These are phyloP conservation scores for Drosophila albomicans DNA, from an alignment of 1,140 invertebrate species.

Conservation along the genomic window DNA sequence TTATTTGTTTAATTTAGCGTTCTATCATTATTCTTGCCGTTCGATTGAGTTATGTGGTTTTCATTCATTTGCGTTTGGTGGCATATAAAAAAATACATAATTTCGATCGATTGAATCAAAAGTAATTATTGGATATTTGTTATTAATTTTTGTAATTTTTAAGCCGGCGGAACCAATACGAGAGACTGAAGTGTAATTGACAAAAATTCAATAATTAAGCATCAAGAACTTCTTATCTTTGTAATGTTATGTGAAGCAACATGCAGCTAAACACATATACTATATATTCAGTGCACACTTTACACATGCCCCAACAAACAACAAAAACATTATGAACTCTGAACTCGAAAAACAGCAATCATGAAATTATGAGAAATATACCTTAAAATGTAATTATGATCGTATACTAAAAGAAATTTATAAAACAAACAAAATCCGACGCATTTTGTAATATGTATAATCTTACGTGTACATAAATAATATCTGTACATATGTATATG, in stretches of 20 bases:
- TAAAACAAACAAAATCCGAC: neutral
- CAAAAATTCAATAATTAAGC: constrained; percentile 65
- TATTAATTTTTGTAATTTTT: constrained; percentile 86
- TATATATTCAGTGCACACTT: constrained; percentile 13
- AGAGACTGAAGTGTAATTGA: constrained; percentile 88
- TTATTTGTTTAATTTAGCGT: neutral
- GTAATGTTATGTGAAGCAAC: constrained; percentile 53
- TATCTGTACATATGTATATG: neutral
- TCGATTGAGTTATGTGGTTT: constrained; percentile 26
- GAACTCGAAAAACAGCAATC: neutral
- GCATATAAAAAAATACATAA: constrained; percentile 32
- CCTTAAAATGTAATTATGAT: neutral
- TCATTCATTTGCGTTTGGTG: constrained; percentile 30
- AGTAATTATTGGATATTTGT: constrained; percentile 82
- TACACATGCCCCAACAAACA: neutral
- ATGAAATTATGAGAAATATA: constrained; percentile 16
- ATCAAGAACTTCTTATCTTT: constrained; percentile 45
- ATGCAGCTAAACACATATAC: neutral
- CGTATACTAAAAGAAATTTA: neutral
- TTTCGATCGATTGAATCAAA: constrained; percentile 53
- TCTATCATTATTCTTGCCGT: neutral
- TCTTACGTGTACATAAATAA: neutral
- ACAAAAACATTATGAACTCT: too few species aligned
- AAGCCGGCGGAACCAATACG: constrained; percentile 90
- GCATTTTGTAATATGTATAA: neutral